These are phyloP conservation scores for Neocrepidodera transversa DNA, from an alignment of 2,888 invertebrate genomes.

Conservation along the genomic window DNA sequence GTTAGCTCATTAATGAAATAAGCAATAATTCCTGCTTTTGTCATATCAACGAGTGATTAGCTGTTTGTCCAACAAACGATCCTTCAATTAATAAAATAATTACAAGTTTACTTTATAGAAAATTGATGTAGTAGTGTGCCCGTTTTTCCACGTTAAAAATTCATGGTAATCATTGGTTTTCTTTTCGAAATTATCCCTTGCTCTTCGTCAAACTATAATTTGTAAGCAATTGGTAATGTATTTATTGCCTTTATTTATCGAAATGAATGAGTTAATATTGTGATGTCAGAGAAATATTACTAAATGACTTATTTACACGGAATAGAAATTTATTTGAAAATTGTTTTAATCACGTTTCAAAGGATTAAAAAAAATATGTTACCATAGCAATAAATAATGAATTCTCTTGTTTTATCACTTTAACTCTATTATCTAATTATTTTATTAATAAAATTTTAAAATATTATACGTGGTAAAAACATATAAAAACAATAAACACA, in stretches of 20 bases:
- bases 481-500: too few species aligned
- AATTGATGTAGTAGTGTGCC: slow-evolving; percentile 47
- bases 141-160: slow-evolving; percentile 42
- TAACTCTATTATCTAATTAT: too few species aligned
- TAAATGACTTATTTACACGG: slow-evolving; percentile 16
- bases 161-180: slow-evolving; percentile 45
- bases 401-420: too few species aligned
- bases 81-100: slow-evolving; percentile 51
- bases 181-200: slow-evolving; percentile 27
- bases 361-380: too few species aligned
- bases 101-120: slow-evolving; percentile 47
- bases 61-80: slow-evolving; percentile 51
- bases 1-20: slow-evolving; percentile 20
- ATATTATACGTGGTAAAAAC: too few species aligned
- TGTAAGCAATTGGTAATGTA: slow-evolving; percentile 32
- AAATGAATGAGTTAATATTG: slow-evolving; percentile 27
- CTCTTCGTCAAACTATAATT: slow-evolving; percentile 25
- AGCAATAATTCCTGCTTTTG: slow-evolving; percentile 28
- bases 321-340: too few species aligned
- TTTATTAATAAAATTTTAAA: too few species aligned
- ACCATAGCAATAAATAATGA: too few species aligned
- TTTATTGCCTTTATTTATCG: slow-evolving; percentile 23
- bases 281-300: slow-evolving; percentile 5
- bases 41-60: slow-evolving; percentile 44
- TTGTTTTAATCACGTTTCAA: too few species aligned